Evolutionary conservation across 1,140 invertebrate genomes (phyloP), one percentile per base, ranked within the genome.

Genomic region (Drosophila santomea): DNA sequence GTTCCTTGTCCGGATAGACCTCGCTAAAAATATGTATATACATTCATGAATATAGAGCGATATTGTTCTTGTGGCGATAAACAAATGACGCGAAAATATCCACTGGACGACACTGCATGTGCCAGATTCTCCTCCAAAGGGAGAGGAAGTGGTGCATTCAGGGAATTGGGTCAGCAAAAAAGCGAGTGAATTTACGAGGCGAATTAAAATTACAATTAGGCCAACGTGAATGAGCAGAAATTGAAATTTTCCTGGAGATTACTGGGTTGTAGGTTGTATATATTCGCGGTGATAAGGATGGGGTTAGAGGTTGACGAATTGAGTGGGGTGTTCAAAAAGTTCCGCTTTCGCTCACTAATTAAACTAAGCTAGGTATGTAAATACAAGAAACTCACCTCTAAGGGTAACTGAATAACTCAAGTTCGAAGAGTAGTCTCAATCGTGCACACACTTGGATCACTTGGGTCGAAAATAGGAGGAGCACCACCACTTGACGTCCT

Each of bases 251-350:
- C 32, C 32, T 8, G 7, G 32, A 32, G 32, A 32, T 32, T 32
- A 1, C 6, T 32, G 4, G 25, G 32, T 8, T 32, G 32, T 12
- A 45, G 48, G 36, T 67, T 48, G n/a, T 20, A 44, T 6, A 15
- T 63, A 23, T 64, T 69, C 23, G 11, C 23, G 36, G 32, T 50
- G 67, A 71, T 71, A 71, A 71, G 64, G 28, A 71, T 61, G 73
- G 57, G 83, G 75, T 83, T 77, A 88, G 74, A 88, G 83, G 83
- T 88, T 89, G 83, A 83, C 79, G 73, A 89, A 77, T 88, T 68
- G 48, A 47, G 64, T 64, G 44, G 28, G 23, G 32, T 60, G 54
- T 50, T 59, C 12, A 10, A 11, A 38, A 38, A 38, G 28, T 28
- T 28, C 6, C 8, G 32, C 2, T 3, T 8, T 32, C 8, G 32